Conservation (phyloP, 2,888 invertebrate species). For the Miltochrista miniata region DNA sequence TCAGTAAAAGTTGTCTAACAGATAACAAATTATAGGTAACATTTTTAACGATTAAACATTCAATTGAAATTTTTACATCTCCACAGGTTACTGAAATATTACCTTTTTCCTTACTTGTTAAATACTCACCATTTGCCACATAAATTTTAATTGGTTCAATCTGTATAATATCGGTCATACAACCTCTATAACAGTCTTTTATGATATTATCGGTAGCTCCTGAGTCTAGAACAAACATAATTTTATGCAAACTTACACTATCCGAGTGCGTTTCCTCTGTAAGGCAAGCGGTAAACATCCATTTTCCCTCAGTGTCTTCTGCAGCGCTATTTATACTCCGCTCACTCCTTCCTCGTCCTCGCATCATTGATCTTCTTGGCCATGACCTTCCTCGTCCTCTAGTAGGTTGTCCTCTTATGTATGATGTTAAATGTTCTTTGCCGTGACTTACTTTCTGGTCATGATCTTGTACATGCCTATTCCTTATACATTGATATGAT, state of each 20-base stretch:
- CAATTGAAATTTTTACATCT: neutral
- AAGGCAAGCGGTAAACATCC: neutral
- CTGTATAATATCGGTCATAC: too few relatives aligned
- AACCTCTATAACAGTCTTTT: neutral
- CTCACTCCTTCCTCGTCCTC: neutral
- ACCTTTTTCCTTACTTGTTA: neutral
- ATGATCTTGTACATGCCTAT: too few relatives aligned
- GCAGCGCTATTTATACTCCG: neutral
- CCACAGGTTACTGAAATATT: neutral
- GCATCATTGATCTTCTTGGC: neutral
- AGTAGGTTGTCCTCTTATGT: neutral
- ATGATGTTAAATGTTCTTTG: neutral
- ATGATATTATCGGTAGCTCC: neutral
- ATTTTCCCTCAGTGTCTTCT: neutral
- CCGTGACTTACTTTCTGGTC: too few relatives aligned
- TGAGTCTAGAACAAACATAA: neutral
- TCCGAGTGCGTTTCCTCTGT: neutral
- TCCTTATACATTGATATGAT: neutral
- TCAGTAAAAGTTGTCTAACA: neutral
- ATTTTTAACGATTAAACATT: neutral
- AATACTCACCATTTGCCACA: neutral
- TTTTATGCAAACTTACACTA: neutral
- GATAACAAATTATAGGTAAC: neutral
- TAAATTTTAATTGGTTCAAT: neutral
- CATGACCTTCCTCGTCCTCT: neutral